Evolutionary conservation across 2,888 invertebrate species (phyloP), one percentile per base, ranked within the genome.

Genomic region (Erebia epiphron): DNA sequence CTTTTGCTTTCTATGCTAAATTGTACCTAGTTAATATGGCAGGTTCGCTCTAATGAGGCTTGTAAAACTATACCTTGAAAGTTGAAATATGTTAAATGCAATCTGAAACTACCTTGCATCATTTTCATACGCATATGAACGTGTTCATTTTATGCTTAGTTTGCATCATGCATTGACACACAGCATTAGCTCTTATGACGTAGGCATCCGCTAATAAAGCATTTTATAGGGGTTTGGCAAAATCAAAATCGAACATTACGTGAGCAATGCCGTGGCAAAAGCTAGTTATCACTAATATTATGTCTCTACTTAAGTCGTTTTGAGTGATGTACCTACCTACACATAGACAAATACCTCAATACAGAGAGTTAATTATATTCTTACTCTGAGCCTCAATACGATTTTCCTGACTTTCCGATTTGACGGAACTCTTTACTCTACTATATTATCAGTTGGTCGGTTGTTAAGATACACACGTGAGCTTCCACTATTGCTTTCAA

Each of bases 51-150:
- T 35, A 35, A 49, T 50, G 14, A 21, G 62, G 62, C 13, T 50
- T 14, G 49, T 26, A 63, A 50, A 13, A 50, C 10, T 52, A 50
- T 63, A 50, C 63, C 52, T 52, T 54, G 64, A 64, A 64, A 54
- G 54, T 64, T 18, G 18, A 64, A 64, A 52, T 54, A 54, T 16
- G 16, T 5, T n/a, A 26, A 14, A 49, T 21, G 64, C 49, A 68
- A 63, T 57, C 46, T 57, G 43, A 43, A 62, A 56, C 46, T 68
- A 54, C 46, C 21, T 68, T 68, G 63, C 63, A 66, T 73, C 65
- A 72, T 74, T 69, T 73, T 69, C 11, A 61, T 43, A 46, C 35
- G 35, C 43, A 14, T 21, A 62, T 18, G 13, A 46, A 10, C 13
- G 13, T 62, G 43, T 7, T 13, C 2, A 57, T 8, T 35, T 35